Base-by-base conservation (phyloP, 2,113 vertebrate genomes). In the Phyllopteryx taeniolatus region DNA sequence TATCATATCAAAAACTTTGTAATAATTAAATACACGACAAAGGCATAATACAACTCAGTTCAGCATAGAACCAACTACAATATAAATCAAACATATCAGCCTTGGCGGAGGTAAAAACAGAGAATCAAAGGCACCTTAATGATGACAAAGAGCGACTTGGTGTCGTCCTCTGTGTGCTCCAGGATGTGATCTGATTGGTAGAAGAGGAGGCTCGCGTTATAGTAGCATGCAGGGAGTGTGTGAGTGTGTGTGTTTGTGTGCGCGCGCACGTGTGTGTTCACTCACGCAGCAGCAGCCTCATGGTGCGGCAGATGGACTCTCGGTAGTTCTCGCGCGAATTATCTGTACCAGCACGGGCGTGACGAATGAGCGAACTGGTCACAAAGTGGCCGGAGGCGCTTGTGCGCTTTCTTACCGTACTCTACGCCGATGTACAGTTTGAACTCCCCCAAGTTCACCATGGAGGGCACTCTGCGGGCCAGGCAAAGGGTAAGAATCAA, bases 91-190 rank as follows among this genome's bases (percentile, higher is more conserved):
- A 17, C 3, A 51, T 15, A 51, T 10, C 49, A 19, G 49, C 49
- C 49, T 19, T 17, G 49, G 49, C 4, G 13, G 0, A 49, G 47
- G n/a, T 12, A 57, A 57, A 1, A 49, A 53, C 22, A 44, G 47
- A 17, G 43, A 8, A 39, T 39, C 4, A 31, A 8, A 9, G 17
- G 46, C 46, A 99, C 96, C 97, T 98, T 96, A 91, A 99, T 99
- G 90, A 99, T 96, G 78, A 95, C 92, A 83, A 99, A 99, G 27
- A 99, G 93, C 0, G 97, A 99, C 85, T 99, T 99, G 71, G 94
- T 99, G 84, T 99, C 98, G 87, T 99, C 98, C 87, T 99, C 97
- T 2, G 97, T 97, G 77, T 95, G 92, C 81, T 96, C 94, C 88
- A 98, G 91, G 82, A 99, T 95, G 76, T 96, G 94, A 83, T 94